These are phyloP conservation scores for Vanessa cardui DNA, from an alignment of 2,888 invertebrate genomes.

Conservation along the genomic window DNA sequence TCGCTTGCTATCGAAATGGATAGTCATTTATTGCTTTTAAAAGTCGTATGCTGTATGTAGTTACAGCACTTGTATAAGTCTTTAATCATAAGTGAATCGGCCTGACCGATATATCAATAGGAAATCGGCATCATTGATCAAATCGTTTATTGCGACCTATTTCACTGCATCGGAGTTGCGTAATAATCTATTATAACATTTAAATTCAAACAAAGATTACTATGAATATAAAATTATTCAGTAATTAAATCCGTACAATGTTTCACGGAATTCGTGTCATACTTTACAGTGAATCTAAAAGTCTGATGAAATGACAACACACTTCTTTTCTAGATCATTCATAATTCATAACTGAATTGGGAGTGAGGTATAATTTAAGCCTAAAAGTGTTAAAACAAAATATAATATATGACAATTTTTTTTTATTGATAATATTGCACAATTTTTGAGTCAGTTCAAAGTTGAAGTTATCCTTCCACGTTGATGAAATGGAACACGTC, in stretches of 20 bases:
- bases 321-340: background rate
- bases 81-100: constrained; percentile 6
- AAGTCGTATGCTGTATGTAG: background rate
- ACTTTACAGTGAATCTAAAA: constrained; percentile 14
- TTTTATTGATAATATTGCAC: background rate
- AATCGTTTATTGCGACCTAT: constrained; percentile 26
- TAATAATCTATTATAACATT: constrained; percentile 17
- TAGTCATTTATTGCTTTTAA: constrained; percentile 2
- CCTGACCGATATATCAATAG: constrained; percentile 21
- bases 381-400: background rate
- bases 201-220: constrained; percentile 2
- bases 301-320: constrained; percentile 7
- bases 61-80: background rate
- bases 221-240: background rate
- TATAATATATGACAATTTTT: too few relatives aligned
- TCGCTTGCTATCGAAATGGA: background rate
- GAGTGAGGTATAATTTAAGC: background rate
- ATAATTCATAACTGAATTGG: constrained; percentile 3
- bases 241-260: background rate
- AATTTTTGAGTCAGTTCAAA: too few relatives aligned
- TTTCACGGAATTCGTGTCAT: constrained; percentile 9
- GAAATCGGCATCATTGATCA: constrained; percentile 35
- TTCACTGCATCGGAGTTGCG: constrained; percentile 18
- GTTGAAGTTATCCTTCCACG: too few relatives aligned
- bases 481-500: too few relatives aligned